Evolutionary conservation across 2,888 invertebrate species (phyloP).

Genomic region (Drosophila austrosaltans): DNA sequence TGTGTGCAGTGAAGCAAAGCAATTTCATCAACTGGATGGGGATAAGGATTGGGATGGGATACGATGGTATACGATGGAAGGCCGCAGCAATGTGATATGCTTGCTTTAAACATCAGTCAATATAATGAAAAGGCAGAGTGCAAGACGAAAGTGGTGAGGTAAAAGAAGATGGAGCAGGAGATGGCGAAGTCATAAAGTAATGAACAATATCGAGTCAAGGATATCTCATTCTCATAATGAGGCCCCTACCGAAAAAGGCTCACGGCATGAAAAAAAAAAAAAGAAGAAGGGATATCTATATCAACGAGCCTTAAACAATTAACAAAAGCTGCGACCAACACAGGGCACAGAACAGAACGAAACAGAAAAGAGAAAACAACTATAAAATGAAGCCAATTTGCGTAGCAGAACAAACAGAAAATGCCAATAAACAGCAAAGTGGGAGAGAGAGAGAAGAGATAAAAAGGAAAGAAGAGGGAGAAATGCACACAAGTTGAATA

Average conservation of each 20-base stretch:
- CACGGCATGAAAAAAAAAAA: constrained; percentile 11
- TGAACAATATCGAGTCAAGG: constrained; percentile 36
- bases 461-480: background rate
- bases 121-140: background rate
- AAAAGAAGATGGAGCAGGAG: background rate
- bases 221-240: constrained; percentile 39
- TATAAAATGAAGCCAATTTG: constrained; percentile 69
- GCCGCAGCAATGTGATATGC: constrained; percentile 35
- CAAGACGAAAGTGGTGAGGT: background rate
- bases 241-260: constrained; percentile 26
- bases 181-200: constrained; percentile 39
- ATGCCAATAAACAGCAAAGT: constrained; percentile 41
- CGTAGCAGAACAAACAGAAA: constrained; percentile 37
- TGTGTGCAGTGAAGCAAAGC: constrained; percentile 23
- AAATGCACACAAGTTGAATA: constrained; percentile 64
- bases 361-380: constrained; percentile 35
- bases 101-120: constrained; percentile 25
- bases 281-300: constrained; percentile 54
- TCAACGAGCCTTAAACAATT: constrained; percentile 67
- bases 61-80: background rate
- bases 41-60: too few relatives aligned
- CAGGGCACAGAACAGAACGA: background rate
- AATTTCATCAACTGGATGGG: background rate
- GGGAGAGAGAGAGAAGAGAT: constrained; percentile 11
- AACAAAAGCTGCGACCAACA: constrained; percentile 63